phyloP scores from a whole-genome alignment of 2,888 invertebrate species.

The Lacanobia oleracea region DNA sequence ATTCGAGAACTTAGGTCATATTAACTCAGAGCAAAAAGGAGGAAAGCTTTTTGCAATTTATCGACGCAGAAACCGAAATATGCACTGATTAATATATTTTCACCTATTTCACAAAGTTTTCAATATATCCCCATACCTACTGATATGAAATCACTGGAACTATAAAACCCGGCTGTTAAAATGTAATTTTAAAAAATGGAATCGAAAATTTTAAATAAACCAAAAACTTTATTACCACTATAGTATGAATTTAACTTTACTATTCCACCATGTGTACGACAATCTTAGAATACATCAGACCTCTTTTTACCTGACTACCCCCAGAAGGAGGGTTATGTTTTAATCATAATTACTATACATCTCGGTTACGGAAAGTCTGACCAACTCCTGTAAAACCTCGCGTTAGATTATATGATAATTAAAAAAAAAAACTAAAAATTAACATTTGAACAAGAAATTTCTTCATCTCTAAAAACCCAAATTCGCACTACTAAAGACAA shows the following conservation, averaged over 20 bases:
- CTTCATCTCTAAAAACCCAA: no score
- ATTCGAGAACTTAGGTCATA: neutral
- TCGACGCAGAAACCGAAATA: neutral
- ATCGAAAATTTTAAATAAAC: neutral
- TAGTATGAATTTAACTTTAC: constrained; percentile 18
- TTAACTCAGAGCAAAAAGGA: no score
- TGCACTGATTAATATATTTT: neutral
- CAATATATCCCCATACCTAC: neutral
- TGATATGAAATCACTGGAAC: neutral
- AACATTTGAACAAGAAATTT: neutral
- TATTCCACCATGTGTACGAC: neutral
- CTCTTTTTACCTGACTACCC: constrained; percentile 9
- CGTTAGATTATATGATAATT: neutral
- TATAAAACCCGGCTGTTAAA: neutral
- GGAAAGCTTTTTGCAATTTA: neutral
- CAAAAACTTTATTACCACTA: neutral
- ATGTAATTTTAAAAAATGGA: neutral
- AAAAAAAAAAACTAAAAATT: neutral
- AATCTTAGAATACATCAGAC: constrained; percentile 51
- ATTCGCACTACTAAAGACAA: neutral
- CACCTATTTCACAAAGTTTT: neutral
- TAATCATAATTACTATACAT: constrained; percentile 11
- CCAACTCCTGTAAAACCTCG: neutral
- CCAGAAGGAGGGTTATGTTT: neutral
- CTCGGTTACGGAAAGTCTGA: neutral